Evolutionary conservation across 2,888 invertebrate species (phyloP).

Genomic region (Laothoe populi): DNA sequence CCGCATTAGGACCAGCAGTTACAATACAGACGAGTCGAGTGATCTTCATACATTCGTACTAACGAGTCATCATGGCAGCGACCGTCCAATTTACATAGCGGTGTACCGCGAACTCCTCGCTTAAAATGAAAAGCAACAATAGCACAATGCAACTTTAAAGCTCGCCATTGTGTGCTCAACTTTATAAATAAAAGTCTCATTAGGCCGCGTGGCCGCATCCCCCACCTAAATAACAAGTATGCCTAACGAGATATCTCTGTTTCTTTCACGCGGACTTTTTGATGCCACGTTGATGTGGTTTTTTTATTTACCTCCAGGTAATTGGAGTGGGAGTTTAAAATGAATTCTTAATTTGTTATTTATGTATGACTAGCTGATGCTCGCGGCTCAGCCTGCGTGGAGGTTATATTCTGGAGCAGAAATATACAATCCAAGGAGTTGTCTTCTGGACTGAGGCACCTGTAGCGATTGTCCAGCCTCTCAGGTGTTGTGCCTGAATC

Average conservation of each 20-base stretch:
- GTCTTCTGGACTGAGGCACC: too few species aligned
- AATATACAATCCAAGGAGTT: neutral
- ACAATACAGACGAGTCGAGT: conserved; percentile 8
- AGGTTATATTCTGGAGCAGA: neutral
- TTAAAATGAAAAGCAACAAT: conserved; percentile 80
- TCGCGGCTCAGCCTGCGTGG: too few species aligned
- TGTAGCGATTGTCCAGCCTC: too few species aligned
- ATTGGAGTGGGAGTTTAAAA: conserved; percentile 40
- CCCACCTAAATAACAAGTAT: conserved; percentile 67
- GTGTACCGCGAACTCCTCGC: conserved; percentile 70
- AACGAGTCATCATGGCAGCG: conserved; percentile 43
- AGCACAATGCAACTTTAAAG: conserved; percentile 78
- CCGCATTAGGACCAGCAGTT: conserved; percentile 7
- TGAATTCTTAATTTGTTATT: conserved; percentile 29
- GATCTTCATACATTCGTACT: conserved; percentile 31
- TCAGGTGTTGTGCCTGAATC: too few species aligned
- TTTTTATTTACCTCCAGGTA: conserved; percentile 48
- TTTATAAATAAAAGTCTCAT: conserved; percentile 82
- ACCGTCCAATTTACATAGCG: conserved; percentile 78
- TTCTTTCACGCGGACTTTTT: conserved; percentile 50
- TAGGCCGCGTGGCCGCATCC: conserved; percentile 70
- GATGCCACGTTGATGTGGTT: conserved; percentile 43
- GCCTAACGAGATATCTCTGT: conserved; percentile 57
- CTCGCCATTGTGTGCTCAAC: conserved; percentile 71
- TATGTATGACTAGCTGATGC: too few species aligned